Evolutionary conservation across 2,797 vertebrate genomes (phyloP).

Genomic region (Myripristis jacobus): DNA sequence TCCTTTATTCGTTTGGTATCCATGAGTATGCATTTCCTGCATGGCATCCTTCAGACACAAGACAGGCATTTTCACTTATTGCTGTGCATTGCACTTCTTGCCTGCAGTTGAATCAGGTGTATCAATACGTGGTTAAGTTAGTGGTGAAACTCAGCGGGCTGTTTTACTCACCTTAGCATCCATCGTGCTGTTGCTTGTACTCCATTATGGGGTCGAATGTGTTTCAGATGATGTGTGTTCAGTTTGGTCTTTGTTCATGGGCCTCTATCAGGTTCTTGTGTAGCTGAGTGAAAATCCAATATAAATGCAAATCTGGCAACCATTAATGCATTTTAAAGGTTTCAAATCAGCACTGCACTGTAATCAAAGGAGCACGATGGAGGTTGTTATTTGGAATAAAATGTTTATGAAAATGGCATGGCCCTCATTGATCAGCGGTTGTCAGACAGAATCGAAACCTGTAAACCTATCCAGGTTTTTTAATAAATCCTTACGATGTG

Average conservation of each 20-base stretch:
- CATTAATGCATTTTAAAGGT: conserved; percentile 86
- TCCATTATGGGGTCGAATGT: conserved; percentile 78
- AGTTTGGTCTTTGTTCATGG: conserved; percentile 79
- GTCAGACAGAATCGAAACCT: conserved; percentile 54
- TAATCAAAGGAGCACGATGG: conserved; percentile 81
- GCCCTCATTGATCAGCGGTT: conserved; percentile 74
- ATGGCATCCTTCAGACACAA: conserved; percentile 51
- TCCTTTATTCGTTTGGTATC: conserved; percentile 18
- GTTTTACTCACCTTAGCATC: conserved; percentile 69
- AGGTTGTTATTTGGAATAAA: conserved; percentile 80
- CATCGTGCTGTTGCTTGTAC: conserved; percentile 67
- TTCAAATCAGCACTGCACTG: conserved; percentile 79
- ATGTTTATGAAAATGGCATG: conserved; percentile 81
- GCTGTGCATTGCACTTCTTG: conserved; percentile 39
- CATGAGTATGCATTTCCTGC: conserved; percentile 52
- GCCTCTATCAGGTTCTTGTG: conserved; percentile 77
- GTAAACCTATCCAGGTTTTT: conserved; percentile 14
- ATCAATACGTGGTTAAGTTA: conserved; percentile 55
- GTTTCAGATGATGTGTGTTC: conserved; percentile 78
- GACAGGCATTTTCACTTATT: conserved; percentile 55
- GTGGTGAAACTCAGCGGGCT: conserved; percentile 61
- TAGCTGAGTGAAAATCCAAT: conserved; percentile 83
- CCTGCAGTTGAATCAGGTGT: conserved; percentile 58
- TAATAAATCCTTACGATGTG: conserved; percentile 18
- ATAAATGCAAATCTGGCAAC: conserved; percentile 87